Evolutionary conservation across 2,888 invertebrate genomes (phyloP), one percentile per base, ranked within the genome.

Genomic region (Eurois occulta): DNA sequence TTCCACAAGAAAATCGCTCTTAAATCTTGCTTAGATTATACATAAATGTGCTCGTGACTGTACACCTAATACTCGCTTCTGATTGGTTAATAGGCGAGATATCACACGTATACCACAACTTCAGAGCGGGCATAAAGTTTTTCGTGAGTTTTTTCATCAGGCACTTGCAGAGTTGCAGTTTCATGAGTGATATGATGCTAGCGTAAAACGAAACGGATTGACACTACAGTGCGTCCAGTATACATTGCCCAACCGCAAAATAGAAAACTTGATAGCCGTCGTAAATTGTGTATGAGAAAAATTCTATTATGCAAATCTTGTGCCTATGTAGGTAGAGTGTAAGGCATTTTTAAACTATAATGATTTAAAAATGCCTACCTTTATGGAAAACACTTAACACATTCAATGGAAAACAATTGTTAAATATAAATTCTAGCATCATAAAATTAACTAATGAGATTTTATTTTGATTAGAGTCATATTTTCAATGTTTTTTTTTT

Each of bases 391-490:
- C 28, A 11, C 32, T 71, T 18, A 21, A n/a, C 18, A 24, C 28
- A 18, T 41, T 32, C 18, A 46, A 64, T 16, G 18, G 21, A 35
- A 52, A 48, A 66, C 35, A 38, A 24, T 62, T 11, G 55, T 24
- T 41, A 52, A 69, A 55, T 46, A 60, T 32, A 21, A 46, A 35
- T 35, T 60, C 38, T 68, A 78, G 46, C 55, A 21, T 67, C 28
- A 71, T 77, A 52, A 66, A 58, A 68, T n/a, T 46, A 60, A 21
- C 11, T 58, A 71, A 62, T 81, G 86, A 74, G 81, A 85, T 82
- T 82, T 48, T 11, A 18, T 62, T 62, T 75, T 52, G 18, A 67
- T 73, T 43, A 71, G 52, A 60, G 0, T 8, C 21, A 38, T 60
- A 18, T 4, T 32, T 38, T 43, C 5, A 32, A 41, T 24, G 32